These are phyloP conservation scores for Creontiades dilutus DNA, from an alignment of 2,888 invertebrate species.

Conservation along the genomic window DNA sequence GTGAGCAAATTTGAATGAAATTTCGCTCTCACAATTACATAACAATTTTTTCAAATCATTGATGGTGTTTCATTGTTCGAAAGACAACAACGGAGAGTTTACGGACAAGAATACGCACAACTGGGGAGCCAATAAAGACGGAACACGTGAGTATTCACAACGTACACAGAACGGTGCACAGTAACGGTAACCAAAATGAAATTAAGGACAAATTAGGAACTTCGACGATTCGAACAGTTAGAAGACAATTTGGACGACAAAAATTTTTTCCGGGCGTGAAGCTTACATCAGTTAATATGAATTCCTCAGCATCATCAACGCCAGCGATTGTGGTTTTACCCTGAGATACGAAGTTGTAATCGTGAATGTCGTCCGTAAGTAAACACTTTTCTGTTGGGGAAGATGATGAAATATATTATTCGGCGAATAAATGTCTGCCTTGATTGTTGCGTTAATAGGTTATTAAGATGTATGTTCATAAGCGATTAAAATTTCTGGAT, in stretches of 20 bases:
- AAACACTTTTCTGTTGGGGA: slow-evolving; percentile 80
- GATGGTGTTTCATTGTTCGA: too few species aligned
- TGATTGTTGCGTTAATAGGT: neutral
- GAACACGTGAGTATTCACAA: neutral
- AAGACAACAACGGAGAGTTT: too few species aligned
- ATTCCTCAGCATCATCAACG: slow-evolving; percentile 97
- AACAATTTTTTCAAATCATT: too few species aligned
- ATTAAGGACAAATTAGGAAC: neutral
- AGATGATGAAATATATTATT: slow-evolving; percentile 8
- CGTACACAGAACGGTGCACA: neutral
- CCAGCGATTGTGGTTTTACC: slow-evolving; percentile 97
- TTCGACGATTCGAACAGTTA: neutral
- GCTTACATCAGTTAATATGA: slow-evolving; percentile 93
- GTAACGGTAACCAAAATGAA: neutral
- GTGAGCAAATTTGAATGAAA: too few species aligned
- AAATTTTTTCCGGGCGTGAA: neutral
- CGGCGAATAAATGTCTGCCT: neutral
- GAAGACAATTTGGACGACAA: neutral
- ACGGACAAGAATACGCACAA: too few species aligned
- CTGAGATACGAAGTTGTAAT: slow-evolving; percentile 96
- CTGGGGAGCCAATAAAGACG: neutral
- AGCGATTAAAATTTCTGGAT: neutral
- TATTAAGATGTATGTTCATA: slow-evolving; percentile 50
- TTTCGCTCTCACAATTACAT: too few species aligned
- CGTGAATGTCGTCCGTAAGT: slow-evolving; percentile 92